Percentiles rank a stretch among this genome's conserved stretches.
These are phyloP conservation scores for Rhynchomys soricoides DNA, from an alignment of 2,113 vertebrate species.

Conservation along the genomic window DNA sequence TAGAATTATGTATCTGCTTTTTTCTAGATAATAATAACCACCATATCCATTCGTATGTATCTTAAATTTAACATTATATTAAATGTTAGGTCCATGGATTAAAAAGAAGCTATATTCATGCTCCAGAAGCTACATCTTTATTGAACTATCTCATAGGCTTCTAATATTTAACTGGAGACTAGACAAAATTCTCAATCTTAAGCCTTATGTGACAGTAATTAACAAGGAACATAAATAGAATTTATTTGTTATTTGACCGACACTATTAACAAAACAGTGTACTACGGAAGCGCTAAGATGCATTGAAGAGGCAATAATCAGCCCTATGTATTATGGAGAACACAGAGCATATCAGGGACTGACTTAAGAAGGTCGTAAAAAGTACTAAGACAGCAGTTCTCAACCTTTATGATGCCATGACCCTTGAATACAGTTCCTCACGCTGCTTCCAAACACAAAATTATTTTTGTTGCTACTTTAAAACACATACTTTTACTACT, in stretches of 20 bases:
- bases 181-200: background rate
- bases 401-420: background rate
- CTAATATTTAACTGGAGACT: conserved; percentile 14
- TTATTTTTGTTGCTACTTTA: background rate
- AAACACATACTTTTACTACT: background rate
- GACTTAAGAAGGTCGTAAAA: background rate
- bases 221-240: background rate
- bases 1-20: background rate
- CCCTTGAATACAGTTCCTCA: background rate
- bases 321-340: background rate
- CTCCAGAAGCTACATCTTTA: background rate
- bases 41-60: background rate
- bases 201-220: background rate
- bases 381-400: background rate
- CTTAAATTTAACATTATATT: conserved; percentile 1
- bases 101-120: background rate
- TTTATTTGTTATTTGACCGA: background rate
- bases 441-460: background rate
- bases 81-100: background rate
- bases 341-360: background rate
- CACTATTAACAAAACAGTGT: background rate
- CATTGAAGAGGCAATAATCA: background rate
- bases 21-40: background rate
- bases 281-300: background rate
- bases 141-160: background rate